Percentiles rank a stretch among this genome's conserved stretches.
These are phyloP conservation scores for Lemur catta DNA, from an alignment of 2,797 vertebrate species.

Conservation along the genomic window DNA sequence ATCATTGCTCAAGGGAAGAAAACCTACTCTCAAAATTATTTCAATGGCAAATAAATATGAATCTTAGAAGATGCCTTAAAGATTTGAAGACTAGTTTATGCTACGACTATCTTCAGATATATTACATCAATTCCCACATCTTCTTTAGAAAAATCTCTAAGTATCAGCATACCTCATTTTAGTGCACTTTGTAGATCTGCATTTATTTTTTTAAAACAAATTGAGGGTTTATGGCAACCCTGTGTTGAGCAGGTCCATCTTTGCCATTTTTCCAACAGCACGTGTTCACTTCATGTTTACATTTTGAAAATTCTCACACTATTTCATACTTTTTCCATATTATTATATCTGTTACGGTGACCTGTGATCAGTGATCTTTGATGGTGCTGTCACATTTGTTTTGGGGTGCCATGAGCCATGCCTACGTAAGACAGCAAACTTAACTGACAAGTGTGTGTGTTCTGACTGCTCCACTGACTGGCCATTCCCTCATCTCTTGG, in stretches of 20 bases:
- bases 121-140: background rate
- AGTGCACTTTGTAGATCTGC: background rate
- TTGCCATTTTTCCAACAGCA: background rate
- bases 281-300: background rate
- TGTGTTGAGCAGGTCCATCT: background rate
- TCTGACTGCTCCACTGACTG: background rate
- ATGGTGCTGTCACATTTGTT: background rate
- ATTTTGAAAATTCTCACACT: background rate
- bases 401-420: background rate
- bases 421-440: background rate
- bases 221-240: background rate
- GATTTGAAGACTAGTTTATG: background rate
- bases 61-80: background rate
- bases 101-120: background rate
- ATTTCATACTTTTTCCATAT: background rate
- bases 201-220: background rate
- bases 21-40: background rate
- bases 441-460: background rate
- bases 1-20: background rate
- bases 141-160: conserved; percentile 3
- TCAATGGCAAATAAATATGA: background rate
- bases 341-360: background rate
- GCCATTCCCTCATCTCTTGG: background rate
- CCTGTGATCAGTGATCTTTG: background rate
- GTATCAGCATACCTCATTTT: background rate